Evolutionary conservation across 2,888 invertebrate genomes (phyloP).

Genomic region (Abscondita cerata): DNA sequence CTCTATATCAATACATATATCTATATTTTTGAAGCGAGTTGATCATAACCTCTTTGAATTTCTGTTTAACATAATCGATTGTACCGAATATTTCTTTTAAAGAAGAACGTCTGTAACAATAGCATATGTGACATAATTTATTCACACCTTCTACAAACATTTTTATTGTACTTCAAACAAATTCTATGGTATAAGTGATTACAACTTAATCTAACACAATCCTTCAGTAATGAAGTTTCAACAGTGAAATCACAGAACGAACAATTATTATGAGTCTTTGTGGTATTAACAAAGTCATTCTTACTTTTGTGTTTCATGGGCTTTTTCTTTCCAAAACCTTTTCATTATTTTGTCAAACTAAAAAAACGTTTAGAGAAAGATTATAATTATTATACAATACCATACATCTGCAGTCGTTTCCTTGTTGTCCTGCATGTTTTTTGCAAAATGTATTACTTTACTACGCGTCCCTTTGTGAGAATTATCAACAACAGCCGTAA

Average conservation of each 20-base stretch:
- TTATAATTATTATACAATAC: not conserved
- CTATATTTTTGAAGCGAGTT: too few relatives aligned
- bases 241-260: constrained; percentile 50
- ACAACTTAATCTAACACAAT: constrained; percentile 45
- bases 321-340: constrained; percentile 44
- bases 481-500: constrained; percentile 60
- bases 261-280: constrained; percentile 40
- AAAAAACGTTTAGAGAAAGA: too few relatives aligned
- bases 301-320: constrained; percentile 12
- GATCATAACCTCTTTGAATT: too few relatives aligned
- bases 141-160: constrained; percentile 46
- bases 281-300: not conserved
- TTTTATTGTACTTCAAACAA: constrained; percentile 47
- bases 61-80: too few relatives aligned
- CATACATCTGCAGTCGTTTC: constrained; percentile 17
- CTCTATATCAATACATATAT: too few relatives aligned
- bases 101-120: too few relatives aligned
- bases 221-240: constrained; percentile 45
- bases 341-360: constrained; percentile 49
- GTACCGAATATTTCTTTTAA: too few relatives aligned
- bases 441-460: constrained; percentile 27
- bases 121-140: not conserved
- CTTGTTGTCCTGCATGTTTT: constrained; percentile 27
- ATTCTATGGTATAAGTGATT: constrained; percentile 52
- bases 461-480: constrained; percentile 15